Evolutionary conservation across 2,113 vertebrate genomes (phyloP).

Genomic region (Athene noctua): DNA sequence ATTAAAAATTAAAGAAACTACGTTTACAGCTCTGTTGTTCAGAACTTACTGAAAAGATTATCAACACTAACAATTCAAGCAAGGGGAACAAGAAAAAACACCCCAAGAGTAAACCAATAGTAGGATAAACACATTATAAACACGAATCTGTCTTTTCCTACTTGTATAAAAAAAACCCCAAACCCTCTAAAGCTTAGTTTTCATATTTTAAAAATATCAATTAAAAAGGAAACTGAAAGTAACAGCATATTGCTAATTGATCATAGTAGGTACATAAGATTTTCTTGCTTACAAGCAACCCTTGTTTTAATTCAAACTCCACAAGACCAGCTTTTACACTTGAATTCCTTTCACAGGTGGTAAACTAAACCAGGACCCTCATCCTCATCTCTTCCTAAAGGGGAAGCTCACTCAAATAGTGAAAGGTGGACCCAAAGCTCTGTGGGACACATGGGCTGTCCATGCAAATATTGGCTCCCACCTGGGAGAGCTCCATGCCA

Average conservation of each 20-base stretch:
- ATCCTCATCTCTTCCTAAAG: neutral
- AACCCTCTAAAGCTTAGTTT: neutral
- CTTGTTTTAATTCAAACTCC: neutral
- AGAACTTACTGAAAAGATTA: neutral
- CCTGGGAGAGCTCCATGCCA: accelerated
- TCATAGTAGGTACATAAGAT: neutral
- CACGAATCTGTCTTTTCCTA: neutral
- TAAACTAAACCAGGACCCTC: neutral
- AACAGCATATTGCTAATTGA: neutral
- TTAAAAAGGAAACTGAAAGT: neutral
- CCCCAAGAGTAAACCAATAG: neutral
- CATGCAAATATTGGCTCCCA: neutral
- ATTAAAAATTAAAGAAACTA: neutral
- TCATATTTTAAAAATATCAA: neutral
- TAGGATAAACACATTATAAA: neutral
- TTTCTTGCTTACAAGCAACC: neutral
- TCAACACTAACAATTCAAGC: neutral
- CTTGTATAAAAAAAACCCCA: neutral
- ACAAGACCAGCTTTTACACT: neutral
- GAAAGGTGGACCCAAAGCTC: neutral
- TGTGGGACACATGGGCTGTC: neutral
- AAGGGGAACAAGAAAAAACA: neutral
- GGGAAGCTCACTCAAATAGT: neutral
- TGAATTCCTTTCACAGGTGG: neutral
- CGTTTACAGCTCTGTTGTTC: neutral